Evolutionary conservation across 1,140 invertebrate genomes (phyloP).

Genomic region (Diuraphis noxia): DNA sequence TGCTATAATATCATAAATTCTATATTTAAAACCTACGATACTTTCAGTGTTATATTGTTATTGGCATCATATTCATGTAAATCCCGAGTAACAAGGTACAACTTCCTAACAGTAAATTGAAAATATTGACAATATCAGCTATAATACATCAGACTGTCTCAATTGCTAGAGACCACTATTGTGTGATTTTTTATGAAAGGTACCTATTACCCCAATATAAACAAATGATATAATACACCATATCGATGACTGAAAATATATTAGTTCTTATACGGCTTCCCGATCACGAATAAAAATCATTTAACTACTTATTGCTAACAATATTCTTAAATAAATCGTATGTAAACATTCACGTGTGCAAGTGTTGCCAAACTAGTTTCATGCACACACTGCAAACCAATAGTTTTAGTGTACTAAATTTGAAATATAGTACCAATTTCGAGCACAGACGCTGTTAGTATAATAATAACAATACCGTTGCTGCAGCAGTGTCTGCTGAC

Average conservation of each 20-base stretch:
- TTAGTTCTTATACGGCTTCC: background rate
- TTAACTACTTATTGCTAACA: background rate
- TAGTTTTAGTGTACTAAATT: background rate
- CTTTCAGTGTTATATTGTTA: too few relatives aligned
- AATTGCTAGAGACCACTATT: background rate
- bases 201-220: background rate
- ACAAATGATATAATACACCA: background rate
- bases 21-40: too few relatives aligned
- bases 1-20: too few relatives aligned
- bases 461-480: constrained; percentile 1
- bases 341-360: background rate
- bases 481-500: background rate
- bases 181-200: background rate
- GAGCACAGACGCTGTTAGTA: background rate
- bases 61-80: too few relatives aligned
- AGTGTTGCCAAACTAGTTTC: background rate
- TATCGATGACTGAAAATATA: background rate
- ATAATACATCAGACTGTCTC: too few relatives aligned
- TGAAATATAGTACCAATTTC: constrained; percentile 8
- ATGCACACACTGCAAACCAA: background rate
- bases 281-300: background rate
- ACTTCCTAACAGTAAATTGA: background rate
- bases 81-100: too few relatives aligned
- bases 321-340: background rate
- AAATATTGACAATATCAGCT: too few relatives aligned